Percentiles rank a stretch among this genome's conserved stretches.
These are phyloP conservation scores for Heterodera filipjevi DNA, from an alignment of 2,888 invertebrate genomes.

Conservation along the genomic window DNA sequence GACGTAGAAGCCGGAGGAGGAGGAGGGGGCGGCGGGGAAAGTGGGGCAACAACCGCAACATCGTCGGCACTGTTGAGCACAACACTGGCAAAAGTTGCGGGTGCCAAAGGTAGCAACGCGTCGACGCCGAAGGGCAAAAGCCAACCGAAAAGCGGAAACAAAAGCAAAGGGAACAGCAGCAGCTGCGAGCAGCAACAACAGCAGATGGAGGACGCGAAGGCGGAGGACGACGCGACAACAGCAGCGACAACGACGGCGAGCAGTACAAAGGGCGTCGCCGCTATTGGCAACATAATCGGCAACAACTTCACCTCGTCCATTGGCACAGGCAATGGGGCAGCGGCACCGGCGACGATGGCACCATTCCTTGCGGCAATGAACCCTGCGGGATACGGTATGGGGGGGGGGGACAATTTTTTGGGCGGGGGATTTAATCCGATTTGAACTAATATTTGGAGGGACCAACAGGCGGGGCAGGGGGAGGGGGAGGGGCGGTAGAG, in stretches of 20 bases:
- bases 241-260: neutral
- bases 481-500: neutral
- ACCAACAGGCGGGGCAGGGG: too few relatives aligned
- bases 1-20: neutral
- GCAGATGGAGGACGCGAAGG: neutral
- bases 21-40: neutral
- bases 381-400: neutral
- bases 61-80: neutral
- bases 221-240: neutral
- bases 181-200: neutral
- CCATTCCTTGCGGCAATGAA: conserved; percentile 4
- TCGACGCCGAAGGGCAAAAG: neutral
- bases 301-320: neutral
- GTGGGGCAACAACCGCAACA: neutral
- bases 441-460: conserved; percentile 5
- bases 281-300: neutral
- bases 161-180: neutral
- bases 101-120: neutral
- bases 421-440: neutral
- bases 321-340: neutral
- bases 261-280: neutral
- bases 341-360: neutral
- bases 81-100: neutral
- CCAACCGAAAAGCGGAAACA: neutral
- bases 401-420: neutral